Conservation (phyloP, 2,888 invertebrate genomes). For the Xestia c-nigrum region DNA sequence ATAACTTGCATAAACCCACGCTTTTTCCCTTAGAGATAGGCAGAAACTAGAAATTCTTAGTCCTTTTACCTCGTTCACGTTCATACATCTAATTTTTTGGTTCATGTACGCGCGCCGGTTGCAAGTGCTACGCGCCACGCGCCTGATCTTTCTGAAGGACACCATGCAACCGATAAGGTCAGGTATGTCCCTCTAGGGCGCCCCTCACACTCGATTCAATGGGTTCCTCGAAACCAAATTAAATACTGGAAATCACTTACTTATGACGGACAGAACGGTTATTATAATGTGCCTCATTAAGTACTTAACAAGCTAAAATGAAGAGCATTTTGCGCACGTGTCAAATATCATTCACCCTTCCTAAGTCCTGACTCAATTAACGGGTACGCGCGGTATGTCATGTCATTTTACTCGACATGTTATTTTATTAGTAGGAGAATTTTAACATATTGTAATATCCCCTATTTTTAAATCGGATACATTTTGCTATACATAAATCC, state of each 20-base stretch:
- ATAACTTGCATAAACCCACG: background rate
- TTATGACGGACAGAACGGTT: background rate
- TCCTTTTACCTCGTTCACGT: background rate
- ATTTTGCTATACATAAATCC: conserved; percentile 12
- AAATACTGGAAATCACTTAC: background rate
- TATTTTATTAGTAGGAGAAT: conserved; percentile 14
- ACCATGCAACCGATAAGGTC: background rate
- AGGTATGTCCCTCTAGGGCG: background rate
- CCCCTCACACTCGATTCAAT: background rate
- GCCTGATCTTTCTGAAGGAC: background rate
- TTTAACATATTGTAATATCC: background rate
- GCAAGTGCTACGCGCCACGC: background rate
- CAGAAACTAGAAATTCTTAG: background rate
- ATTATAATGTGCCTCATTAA: conserved; percentile 19
- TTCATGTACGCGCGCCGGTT: background rate
- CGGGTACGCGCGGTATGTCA: background rate
- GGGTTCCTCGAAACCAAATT: background rate
- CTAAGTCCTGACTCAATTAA: conserved; percentile 15
- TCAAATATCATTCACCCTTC: conserved; percentile 32
- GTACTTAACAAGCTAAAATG: conserved; percentile 30
- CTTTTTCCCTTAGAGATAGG: background rate
- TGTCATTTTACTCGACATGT: conserved; percentile 9
- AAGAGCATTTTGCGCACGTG: conserved; percentile 24
- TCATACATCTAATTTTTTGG: background rate
- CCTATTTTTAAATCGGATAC: conserved; percentile 17